These are phyloP conservation scores for Epinotia ramella DNA, from an alignment of 2,888 invertebrate genomes.

Conservation along the genomic window DNA sequence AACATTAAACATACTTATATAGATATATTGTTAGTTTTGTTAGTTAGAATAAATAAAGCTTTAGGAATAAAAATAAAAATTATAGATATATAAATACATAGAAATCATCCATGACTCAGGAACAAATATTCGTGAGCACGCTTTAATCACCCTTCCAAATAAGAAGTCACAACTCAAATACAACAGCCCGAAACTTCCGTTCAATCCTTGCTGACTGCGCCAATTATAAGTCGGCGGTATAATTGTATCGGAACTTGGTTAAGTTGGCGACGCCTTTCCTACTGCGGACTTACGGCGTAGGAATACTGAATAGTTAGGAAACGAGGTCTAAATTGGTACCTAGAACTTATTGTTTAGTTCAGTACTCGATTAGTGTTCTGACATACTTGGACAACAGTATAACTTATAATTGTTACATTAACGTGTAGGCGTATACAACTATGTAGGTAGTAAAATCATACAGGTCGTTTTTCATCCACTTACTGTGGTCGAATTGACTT, in stretches of 20 bases:
- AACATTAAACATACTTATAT: no score
- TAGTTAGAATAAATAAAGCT: no score
- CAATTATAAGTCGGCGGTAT: not conserved
- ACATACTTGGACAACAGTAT: no score
- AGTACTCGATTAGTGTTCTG: not conserved
- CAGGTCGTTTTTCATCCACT: no score
- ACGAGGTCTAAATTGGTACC: not conserved
- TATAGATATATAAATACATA: no score
- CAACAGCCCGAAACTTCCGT: not conserved
- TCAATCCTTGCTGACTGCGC: not conserved
- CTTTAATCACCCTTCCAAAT: not conserved
- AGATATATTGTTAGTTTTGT: no score
- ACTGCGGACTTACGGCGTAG: not conserved
- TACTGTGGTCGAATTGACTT: no score
- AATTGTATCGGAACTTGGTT: constrained; percentile 13
- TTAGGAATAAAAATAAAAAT: no score
- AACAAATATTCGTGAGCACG: not conserved
- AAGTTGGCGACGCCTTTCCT: constrained; percentile 3
- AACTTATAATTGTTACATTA: no score
- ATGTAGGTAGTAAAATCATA: no score
- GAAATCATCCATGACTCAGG: no score
- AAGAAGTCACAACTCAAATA: not conserved
- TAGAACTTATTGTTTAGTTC: not conserved
- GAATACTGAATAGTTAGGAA: constrained; percentile 4
- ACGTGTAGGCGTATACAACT: no score